Evolutionary conservation across 2,888 invertebrate genomes (phyloP).

Genomic region (Polietes domitor): DNA sequence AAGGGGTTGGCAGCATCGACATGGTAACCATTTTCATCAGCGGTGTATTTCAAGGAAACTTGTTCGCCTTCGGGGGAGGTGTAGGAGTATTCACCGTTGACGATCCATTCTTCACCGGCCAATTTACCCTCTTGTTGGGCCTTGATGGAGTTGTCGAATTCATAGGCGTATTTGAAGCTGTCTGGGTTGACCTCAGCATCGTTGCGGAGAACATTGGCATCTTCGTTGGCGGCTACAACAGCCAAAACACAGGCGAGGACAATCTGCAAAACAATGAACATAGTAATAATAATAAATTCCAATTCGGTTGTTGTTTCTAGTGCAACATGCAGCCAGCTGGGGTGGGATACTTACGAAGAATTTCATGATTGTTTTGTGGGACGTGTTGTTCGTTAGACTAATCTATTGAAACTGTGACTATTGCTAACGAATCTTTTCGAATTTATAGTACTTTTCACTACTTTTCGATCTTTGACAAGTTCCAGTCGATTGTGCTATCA

Average conservation of each 20-base stretch:
- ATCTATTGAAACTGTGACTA: slow-evolving; percentile 64
- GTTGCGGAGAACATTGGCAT: slow-evolving; percentile 71
- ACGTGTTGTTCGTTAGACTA: slow-evolving; percentile 40
- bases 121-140: slow-evolving; percentile 71
- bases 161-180: slow-evolving; percentile 70
- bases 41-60: slow-evolving; percentile 67
- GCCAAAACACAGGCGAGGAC: slow-evolving; percentile 74
- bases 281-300: not conserved
- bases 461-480: not conserved
- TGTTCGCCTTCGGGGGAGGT: slow-evolving; percentile 74
- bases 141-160: slow-evolving; percentile 72
- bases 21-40: slow-evolving; percentile 73
- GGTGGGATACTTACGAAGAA: slow-evolving; percentile 66
- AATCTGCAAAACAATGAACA: slow-evolving; percentile 69
- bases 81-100: slow-evolving; percentile 62
- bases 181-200: slow-evolving; percentile 72
- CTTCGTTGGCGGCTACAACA: slow-evolving; percentile 71
- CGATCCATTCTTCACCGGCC: slow-evolving; percentile 65
- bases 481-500: not conserved
- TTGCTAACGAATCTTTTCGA: slow-evolving; percentile 24
- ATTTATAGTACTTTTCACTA: slow-evolving; percentile 51
- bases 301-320: not conserved
- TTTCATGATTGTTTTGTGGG: slow-evolving; percentile 62
- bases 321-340: not conserved
- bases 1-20: slow-evolving; percentile 58